Evolutionary conservation across 2,113 vertebrate species (phyloP).

Genomic region (Reinhardtius hippoglossoides): DNA sequence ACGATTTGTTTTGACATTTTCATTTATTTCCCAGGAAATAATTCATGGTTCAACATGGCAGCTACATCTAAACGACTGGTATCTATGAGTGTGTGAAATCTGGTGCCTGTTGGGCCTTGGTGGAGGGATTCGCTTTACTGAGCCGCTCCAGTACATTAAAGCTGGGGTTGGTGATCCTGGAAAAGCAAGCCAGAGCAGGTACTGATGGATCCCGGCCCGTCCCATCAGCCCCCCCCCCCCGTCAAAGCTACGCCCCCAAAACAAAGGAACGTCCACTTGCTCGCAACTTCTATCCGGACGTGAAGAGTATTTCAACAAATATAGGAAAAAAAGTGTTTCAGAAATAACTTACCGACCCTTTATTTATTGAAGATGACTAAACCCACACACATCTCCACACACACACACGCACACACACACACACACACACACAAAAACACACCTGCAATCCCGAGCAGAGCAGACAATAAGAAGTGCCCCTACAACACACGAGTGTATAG

Average conservation of each 20-base stretch:
- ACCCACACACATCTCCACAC: too few relatives aligned
- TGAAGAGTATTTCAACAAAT: conserved; percentile 31
- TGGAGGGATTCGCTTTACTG: too few relatives aligned
- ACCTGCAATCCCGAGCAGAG: conserved; percentile 44
- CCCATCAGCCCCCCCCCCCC: too few relatives aligned
- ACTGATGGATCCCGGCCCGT: not conserved
- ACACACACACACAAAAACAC: conserved; percentile 9
- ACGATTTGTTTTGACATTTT: too few relatives aligned
- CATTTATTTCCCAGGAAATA: too few relatives aligned
- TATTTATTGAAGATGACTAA: too few relatives aligned
- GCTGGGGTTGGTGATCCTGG: not conserved
- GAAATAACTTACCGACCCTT: not conserved
- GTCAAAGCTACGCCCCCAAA: conserved; percentile 5
- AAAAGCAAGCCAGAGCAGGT: not conserved
- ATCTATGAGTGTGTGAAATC: too few relatives aligned
- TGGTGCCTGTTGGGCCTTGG: too few relatives aligned
- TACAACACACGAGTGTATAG: not conserved
- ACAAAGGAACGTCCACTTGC: conserved; percentile 7
- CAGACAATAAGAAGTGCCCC: conserved; percentile 59
- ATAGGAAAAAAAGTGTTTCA: not conserved
- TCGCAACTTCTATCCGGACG: too few relatives aligned
- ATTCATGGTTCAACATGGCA: too few relatives aligned
- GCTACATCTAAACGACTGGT: too few relatives aligned
- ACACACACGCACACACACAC: conserved; percentile 14
- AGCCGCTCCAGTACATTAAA: not conserved